Base-by-base conservation (phyloP, 2,113 vertebrate genomes). In the Brachyhypopomus occidentalis region DNA sequence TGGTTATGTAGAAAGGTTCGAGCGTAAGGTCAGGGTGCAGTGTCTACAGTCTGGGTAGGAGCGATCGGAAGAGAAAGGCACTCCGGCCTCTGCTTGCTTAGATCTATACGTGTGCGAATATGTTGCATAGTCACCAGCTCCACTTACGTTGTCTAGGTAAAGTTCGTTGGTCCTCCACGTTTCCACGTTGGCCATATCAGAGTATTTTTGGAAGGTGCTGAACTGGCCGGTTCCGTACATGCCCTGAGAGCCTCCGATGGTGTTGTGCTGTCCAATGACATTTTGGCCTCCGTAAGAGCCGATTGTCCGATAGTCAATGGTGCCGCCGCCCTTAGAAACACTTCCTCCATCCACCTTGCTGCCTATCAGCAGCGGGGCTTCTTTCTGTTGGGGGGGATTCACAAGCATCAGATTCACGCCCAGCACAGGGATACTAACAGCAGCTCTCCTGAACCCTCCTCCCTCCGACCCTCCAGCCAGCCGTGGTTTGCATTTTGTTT, bases 101-200 rank as follows among this genome's bases (percentile, higher is more conserved):
- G 3, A n/a, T 74, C 45, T 66, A 75, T 45, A 63, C 34, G 19
- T 69, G 36, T 27, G 16, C 56, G 30, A 27, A 55, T 6, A 58
- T 45, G 63, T 2, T 6, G 34, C 5, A 74, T 41, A 59, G 38
- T 66, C 1, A 41, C 58, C 70, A 27, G 45, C 58, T 45, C 58
- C 45, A 66, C 73, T 83, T 76, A 89, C 89, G 67, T 84, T 80
- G 17, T 84, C 82, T 9, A 90, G 56, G 38, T 81, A 86, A 5
- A 63, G 59, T 1, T 63, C 79, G 17, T 88, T 90, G 27, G 80
- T 87, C 70, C 60, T 82, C 88, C 88, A 90, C 12, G 74, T 85
- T 64, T 88, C 75, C 23, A 84, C 1, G 20, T 76, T 34, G 17
- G 27, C 45, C 2, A 56, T 73, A 14, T 78, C 66, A 0, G 75